These are phyloP conservation scores for Lagenorhynchus albirostris DNA, from an alignment of 2,113 vertebrate species.

Conservation along the genomic window DNA sequence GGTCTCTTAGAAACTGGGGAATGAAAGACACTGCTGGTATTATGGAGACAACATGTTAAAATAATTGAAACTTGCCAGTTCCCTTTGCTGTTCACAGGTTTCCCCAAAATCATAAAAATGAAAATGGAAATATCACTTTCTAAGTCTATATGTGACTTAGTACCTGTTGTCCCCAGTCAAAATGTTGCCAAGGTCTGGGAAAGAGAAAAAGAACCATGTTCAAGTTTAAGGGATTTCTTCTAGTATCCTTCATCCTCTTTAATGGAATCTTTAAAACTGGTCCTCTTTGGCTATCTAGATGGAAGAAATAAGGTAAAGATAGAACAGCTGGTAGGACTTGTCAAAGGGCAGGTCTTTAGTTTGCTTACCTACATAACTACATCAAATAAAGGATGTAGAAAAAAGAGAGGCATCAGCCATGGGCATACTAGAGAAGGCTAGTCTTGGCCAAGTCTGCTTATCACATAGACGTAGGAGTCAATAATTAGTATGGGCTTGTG, in stretches of 20 bases:
- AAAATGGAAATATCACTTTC: background rate
- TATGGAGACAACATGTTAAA: background rate
- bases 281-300: background rate
- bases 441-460: background rate
- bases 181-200: background rate
- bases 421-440: background rate
- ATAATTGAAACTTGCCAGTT: background rate
- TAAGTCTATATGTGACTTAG: background rate
- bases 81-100: background rate
- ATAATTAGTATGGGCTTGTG: background rate
- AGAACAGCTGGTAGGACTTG: background rate
- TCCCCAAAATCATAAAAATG: background rate
- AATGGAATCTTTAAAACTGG: background rate
- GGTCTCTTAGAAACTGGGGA: background rate
- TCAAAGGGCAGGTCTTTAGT: background rate
- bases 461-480: background rate
- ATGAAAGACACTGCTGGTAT: background rate
- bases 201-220: background rate
- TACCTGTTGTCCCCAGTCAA: background rate
- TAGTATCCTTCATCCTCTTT: background rate
- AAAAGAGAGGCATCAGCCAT: background rate
- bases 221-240: background rate
- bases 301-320: background rate
- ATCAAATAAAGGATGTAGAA: background rate
- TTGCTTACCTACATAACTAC: background rate